Conservation (phyloP, 2,797 vertebrate genomes). For the Squalus acanthias region DNA sequence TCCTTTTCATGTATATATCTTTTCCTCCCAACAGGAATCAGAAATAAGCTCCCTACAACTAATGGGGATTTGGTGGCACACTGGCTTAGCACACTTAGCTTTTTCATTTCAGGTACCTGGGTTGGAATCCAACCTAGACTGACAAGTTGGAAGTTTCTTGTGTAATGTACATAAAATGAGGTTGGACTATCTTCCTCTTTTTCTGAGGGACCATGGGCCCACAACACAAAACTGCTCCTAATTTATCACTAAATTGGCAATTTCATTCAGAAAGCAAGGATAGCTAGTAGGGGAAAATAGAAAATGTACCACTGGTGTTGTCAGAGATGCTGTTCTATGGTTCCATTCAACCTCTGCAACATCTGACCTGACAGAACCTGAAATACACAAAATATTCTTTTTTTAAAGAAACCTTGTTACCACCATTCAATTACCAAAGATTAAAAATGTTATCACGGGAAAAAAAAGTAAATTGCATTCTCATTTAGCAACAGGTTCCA, state of each 20-base stretch:
- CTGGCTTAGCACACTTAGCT: neutral
- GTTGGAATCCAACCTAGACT: neutral
- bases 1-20: neutral
- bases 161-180: neutral
- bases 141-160: neutral
- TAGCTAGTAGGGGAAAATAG: neutral
- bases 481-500: neutral
- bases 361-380: neutral
- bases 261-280: neutral
- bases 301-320: neutral
- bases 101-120: neutral
- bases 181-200: neutral
- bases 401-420: neutral
- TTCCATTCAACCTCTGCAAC: neutral
- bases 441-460: neutral
- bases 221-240: no score
- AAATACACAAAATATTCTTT: neutral
- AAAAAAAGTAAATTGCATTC: neutral
- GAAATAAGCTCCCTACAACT: neutral
- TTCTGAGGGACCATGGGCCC: neutral
- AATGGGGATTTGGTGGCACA: neutral
- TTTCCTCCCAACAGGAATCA: neutral
- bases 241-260: neutral
- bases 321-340: neutral
- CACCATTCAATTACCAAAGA: neutral